A percentile compares a stretch with the other conserved stretches of the same genome.
phyloP scores from a whole-genome alignment of 2,888 invertebrate species.

The Dryomyza anilis region DNA sequence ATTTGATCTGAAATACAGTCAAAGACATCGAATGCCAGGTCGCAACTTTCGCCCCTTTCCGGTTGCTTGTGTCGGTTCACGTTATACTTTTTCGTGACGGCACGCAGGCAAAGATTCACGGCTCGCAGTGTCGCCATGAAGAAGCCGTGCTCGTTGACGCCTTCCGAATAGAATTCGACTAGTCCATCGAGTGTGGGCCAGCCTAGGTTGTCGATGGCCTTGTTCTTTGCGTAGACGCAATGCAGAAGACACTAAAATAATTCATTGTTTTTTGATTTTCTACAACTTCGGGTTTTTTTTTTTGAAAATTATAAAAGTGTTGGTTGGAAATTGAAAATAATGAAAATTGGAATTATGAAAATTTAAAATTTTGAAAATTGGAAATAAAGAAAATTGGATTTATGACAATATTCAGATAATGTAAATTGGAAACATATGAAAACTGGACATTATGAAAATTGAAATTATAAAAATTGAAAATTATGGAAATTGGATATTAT shows the following conservation, averaged over 20 bases:
- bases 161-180: constrained; percentile 75
- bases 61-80: constrained; percentile 54
- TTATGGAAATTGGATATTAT: no score
- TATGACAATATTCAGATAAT: no score
- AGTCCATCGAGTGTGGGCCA: constrained; percentile 77
- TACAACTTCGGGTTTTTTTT: no score
- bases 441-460: no score
- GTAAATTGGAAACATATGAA: no score
- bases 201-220: constrained; percentile 75
- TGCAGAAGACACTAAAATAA: constrained; percentile 70
- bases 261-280: no score
- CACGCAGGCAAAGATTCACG: constrained; percentile 70
- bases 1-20: constrained; percentile 81
- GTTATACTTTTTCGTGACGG: constrained; percentile 53
- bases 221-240: constrained; percentile 79
- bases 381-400: no score
- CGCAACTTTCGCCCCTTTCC: constrained; percentile 74
- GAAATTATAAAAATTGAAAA: no score
- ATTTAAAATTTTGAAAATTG: no score
- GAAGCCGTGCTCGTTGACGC: constrained; percentile 78
- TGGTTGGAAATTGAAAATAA: no score
- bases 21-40: constrained; percentile 78
- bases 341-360: no score
- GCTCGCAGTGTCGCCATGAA: constrained; percentile 76
- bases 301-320: no score